Evolutionary conservation across 2,797 vertebrate genomes (phyloP).

Genomic region (Furcifer pardalis): DNA sequence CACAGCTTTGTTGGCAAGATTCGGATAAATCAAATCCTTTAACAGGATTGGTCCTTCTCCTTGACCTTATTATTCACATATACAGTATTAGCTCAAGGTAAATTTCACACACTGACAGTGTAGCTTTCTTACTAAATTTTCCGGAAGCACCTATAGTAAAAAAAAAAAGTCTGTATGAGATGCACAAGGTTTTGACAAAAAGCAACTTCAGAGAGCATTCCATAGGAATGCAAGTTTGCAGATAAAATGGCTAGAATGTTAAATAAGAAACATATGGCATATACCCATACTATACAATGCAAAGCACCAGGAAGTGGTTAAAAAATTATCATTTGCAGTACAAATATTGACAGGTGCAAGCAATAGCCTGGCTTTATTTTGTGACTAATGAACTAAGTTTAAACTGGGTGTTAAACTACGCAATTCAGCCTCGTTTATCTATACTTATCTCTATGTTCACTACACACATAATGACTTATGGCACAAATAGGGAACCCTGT

Average conservation of each 20-base stretch:
- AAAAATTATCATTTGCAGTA: background rate
- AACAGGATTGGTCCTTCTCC: too few species aligned
- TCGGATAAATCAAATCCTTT: background rate
- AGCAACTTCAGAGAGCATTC: background rate
- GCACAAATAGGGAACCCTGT: too few species aligned
- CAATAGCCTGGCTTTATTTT: background rate
- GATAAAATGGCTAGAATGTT: background rate
- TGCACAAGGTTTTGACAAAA: background rate
- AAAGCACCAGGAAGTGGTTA: background rate
- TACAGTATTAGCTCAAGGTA: background rate
- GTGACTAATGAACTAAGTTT: background rate
- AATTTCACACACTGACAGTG: background rate
- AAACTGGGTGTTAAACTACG: background rate
- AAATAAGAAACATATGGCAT: background rate
- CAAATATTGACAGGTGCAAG: slow-evolving; percentile 7
- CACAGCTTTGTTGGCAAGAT: background rate
- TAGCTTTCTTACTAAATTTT: background rate
- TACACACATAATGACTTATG: background rate
- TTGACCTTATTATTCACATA: background rate
- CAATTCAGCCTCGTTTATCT: background rate
- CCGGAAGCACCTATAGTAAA: background rate
- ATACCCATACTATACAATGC: fast-evolving
- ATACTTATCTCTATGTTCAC: background rate
- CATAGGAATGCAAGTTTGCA: background rate
- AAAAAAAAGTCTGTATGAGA: background rate